phyloP scores from a whole-genome alignment of 2,797 vertebrate species.

The Pagetopsis macropterus region DNA sequence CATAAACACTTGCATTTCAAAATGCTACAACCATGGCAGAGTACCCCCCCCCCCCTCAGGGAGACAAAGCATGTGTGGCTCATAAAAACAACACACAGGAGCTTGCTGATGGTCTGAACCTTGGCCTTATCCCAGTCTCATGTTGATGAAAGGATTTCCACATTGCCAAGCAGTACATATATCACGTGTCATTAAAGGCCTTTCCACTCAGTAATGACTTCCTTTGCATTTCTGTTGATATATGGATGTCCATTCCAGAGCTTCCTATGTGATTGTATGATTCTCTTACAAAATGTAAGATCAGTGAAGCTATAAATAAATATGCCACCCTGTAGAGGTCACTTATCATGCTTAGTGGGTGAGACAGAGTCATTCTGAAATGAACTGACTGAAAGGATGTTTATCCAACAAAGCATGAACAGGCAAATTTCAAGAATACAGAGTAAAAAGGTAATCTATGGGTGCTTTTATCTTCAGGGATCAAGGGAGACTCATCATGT shows the following conservation, averaged over 20 bases:
- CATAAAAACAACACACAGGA: constrained; percentile 28
- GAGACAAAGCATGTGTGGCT: constrained; percentile 47
- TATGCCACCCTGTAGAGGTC: constrained; percentile 10
- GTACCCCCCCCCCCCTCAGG: constrained; percentile 14
- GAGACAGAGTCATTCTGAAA: constrained; percentile 41
- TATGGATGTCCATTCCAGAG: constrained; percentile 40
- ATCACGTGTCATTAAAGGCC: constrained; percentile 35
- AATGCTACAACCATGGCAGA: constrained; percentile 51
- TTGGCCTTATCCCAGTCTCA: constrained; percentile 34
- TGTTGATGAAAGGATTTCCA: constrained; percentile 50
- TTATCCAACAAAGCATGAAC: constrained; percentile 21
- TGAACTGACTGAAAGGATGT: neutral
- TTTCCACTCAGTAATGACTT: constrained; percentile 59
- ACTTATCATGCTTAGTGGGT: constrained; percentile 15
- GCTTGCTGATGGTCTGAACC: constrained; percentile 16
- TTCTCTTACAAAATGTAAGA: constrained; percentile 51
- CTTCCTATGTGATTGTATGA: constrained; percentile 61
- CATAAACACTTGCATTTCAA: constrained; percentile 72
- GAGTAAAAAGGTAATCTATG: neutral
- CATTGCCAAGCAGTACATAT: constrained; percentile 30
- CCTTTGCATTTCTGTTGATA: constrained; percentile 47
- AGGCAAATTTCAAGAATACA: constrained; percentile 8
- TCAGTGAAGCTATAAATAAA: constrained; percentile 59
- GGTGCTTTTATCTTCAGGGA: neutral
- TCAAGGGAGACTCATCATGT: constrained; percentile 23